Evolutionary conservation across 1,140 invertebrate genomes (phyloP).

Genomic region (Drosophila ohnishii): DNA sequence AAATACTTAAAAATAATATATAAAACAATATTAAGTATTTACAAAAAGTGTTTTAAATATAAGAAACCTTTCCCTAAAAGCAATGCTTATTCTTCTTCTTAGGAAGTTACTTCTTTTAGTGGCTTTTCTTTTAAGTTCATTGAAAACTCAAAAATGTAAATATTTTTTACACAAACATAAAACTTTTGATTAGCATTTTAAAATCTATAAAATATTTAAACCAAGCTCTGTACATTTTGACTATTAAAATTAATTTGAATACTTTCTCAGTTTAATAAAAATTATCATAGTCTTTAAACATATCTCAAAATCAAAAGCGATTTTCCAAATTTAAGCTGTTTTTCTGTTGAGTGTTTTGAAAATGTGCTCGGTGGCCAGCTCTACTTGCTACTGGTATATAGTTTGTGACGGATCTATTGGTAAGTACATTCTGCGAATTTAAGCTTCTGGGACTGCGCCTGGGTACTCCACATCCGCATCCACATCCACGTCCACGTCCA

Average conservation of each 20-base stretch:
- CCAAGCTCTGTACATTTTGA: not conserved
- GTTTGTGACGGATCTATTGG: constrained; percentile 39
- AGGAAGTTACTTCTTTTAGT: not conserved
- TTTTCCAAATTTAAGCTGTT: not conserved
- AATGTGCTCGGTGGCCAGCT: constrained; percentile 17
- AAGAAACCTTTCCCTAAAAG: not conserved
- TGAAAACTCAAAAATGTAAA: not conserved
- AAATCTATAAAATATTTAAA: not conserved
- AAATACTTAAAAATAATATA: not conserved
- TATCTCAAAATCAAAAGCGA: constrained; percentile 1
- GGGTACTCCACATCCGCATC: not conserved
- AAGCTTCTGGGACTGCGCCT: constrained; percentile 11
- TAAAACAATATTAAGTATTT: not conserved
- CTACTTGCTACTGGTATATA: constrained; percentile 21
- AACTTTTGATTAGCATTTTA: not conserved
- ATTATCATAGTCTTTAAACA: not conserved
- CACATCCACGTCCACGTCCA: not conserved
- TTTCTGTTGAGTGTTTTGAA: not conserved
- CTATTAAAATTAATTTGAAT: not conserved
- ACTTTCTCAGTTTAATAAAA: not conserved
- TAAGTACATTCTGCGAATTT: constrained; percentile 34
- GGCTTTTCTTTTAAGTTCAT: not conserved
- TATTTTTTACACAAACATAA: not conserved
- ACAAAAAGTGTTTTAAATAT: not conserved
- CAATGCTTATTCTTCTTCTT: not conserved